Base-by-base conservation (phyloP, 2,113 vertebrate genomes). In the Grammomys surdaster region DNA sequence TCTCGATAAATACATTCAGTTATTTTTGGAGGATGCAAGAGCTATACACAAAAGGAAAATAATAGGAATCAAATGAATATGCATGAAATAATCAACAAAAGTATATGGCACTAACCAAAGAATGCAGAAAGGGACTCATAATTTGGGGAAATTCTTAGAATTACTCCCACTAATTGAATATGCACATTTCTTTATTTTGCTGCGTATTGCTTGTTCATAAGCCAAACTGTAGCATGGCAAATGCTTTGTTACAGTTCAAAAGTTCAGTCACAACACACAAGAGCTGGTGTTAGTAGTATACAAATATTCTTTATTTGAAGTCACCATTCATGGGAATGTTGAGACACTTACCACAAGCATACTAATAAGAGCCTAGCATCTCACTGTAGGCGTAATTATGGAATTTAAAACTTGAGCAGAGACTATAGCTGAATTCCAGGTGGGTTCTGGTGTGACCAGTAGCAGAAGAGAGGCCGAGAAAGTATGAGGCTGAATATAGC, bases 401-500 rank as follows among this genome's bases (percentile, higher is more conserved):
- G 56, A 26, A 13, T 26, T 60, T 82, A 40, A 82, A 82, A 26
- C 36, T 60, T 60, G 26, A 60, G 36, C 10, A 7, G 4, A 40
- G 80, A 60, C 2, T 40, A 17, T 60, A 58, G 36, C 80, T 40
- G 80, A 22, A 40, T 82, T 60, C 56, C 56, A 40, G 80, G 80
- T 60, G 20, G 80, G 7, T 40, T 26, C 36, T 40, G 36, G 22
- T 26, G n/a, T 43, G 56, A 40, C 4, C 12, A 40, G 1, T 3
- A 40, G 33, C 54, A 82, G n/a, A n/a, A 82, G n/a, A 60, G 56
- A 12, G 80, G n/a, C 3, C 12, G 12, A 82, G 36, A 40, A 28
- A 40, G 22, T 26, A 7, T 8, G 56, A 9, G 22, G n/a, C 5
- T 28, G 80, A 6, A 0, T 16, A 24, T 28, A 54, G 0, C 28